Conservation (phyloP, 2,113 vertebrate genomes). For the Spizaetus ornatus region DNA sequence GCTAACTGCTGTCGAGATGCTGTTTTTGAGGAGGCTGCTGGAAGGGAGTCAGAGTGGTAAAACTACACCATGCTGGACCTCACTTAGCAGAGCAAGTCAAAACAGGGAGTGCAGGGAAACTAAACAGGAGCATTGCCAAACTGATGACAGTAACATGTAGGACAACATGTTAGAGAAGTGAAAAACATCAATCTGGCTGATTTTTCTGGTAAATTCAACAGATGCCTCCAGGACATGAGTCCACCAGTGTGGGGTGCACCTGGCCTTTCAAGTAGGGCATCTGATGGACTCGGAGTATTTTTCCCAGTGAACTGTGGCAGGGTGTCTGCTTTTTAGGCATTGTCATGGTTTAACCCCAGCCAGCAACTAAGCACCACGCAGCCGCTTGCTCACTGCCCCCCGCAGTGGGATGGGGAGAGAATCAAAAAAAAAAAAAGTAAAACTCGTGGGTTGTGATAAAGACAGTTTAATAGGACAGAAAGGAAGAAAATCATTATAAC, state of each 20-base stretch:
- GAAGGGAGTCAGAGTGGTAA: background rate
- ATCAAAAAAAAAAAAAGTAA: no score
- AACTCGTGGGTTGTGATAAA: no score
- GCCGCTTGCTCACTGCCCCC: no score
- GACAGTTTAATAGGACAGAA: no score
- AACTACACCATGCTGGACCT: background rate
- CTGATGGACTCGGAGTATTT: background rate
- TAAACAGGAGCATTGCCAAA: background rate
- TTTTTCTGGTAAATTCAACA: background rate
- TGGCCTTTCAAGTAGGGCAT: background rate
- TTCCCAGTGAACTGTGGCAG: background rate
- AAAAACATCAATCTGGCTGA: background rate
- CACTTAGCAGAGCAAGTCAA: background rate
- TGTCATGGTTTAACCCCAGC: no score
- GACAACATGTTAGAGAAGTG: background rate
- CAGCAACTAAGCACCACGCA: no score
- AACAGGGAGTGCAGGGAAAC: background rate
- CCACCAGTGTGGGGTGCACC: background rate
- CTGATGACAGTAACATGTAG: background rate
- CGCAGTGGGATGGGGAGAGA: no score
- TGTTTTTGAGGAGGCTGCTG: background rate
- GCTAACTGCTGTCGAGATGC: background rate
- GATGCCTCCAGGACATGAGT: background rate
- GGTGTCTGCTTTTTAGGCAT: background rate
- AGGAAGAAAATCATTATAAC: no score